A percentile compares a stretch with the other conserved stretches of the same genome.
These are phyloP conservation scores for Danio rerio DNA, from an alignment of 2,113 vertebrate species.

Conservation along the genomic window DNA sequence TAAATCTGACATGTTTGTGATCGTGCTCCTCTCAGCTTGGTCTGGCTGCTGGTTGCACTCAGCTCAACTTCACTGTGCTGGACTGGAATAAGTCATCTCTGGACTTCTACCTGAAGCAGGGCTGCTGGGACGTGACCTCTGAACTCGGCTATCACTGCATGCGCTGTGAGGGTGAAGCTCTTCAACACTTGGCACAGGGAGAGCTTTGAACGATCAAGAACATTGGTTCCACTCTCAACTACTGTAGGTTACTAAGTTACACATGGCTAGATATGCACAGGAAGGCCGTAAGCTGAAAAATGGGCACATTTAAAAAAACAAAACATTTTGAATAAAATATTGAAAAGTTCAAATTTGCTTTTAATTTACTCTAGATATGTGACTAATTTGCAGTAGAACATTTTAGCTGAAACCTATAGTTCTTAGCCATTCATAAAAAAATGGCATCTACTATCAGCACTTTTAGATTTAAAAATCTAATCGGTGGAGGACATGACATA, in stretches of 20 bases:
- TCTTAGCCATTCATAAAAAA: too few species aligned
- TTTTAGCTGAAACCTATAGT: too few species aligned
- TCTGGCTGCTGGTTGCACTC: slow-evolving; percentile 77
- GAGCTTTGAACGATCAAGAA: slow-evolving; percentile 8
- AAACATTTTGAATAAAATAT: too few species aligned
- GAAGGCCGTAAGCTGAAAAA: neutral
- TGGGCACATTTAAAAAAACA: too few species aligned
- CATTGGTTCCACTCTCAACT: neutral
- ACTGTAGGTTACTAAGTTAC: too few species aligned
- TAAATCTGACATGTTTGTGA: too few species aligned
- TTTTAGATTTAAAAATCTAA: too few species aligned
- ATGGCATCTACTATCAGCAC: too few species aligned
- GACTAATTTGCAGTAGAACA: too few species aligned
- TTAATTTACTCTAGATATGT: too few species aligned
- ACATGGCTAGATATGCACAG: neutral
- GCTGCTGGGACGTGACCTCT: slow-evolving; percentile 74
- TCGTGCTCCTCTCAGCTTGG: slow-evolving; percentile 69
- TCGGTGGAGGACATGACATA: too few species aligned
- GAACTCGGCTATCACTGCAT: slow-evolving; percentile 78
- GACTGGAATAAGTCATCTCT: slow-evolving; percentile 81
- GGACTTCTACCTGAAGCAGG: slow-evolving; percentile 79
- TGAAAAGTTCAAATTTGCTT: too few species aligned
- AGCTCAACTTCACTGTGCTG: slow-evolving; percentile 79
- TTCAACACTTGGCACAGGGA: slow-evolving; percentile 71
- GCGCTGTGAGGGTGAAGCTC: slow-evolving; percentile 73